A percentile compares a stretch with the other conserved stretches of the same genome.
Evolutionary conservation across 2,797 vertebrate species (phyloP).

Genomic region (Lacerta viridis): DNA sequence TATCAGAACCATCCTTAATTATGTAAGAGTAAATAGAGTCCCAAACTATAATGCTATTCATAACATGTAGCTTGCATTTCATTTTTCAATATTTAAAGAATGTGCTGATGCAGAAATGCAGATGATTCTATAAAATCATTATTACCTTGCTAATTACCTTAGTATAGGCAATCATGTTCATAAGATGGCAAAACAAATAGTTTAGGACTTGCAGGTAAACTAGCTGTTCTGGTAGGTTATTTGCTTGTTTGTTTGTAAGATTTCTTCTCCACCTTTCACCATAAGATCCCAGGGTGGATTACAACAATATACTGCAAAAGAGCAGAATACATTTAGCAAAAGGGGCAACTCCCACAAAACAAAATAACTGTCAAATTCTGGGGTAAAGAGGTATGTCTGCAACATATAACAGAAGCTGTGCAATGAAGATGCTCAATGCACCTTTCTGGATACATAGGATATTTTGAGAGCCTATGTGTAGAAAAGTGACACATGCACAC

Average conservation of each 20-base stretch:
- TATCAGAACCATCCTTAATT: constrained; percentile 15
- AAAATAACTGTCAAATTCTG: too few species aligned
- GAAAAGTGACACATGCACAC: too few species aligned
- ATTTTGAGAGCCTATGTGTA: not conserved
- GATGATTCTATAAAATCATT: not conserved
- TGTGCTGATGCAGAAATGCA: not conserved
- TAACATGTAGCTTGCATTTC: not conserved
- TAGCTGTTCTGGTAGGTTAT: too few species aligned
- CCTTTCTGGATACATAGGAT: not conserved
- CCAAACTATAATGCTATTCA: not conserved
- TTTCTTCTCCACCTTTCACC: too few species aligned
- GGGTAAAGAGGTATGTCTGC: too few species aligned
- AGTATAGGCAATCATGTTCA: not conserved
- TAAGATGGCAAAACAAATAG: not conserved
- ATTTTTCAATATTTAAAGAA: not conserved
- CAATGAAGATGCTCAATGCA: too few species aligned
- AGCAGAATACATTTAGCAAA: too few species aligned
- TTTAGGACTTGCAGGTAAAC: not conserved
- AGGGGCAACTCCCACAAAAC: too few species aligned
- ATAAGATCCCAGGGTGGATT: too few species aligned
- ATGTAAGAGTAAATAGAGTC: not conserved
- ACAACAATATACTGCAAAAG: too few species aligned
- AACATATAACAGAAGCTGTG: too few species aligned
- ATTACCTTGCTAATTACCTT: not conserved
- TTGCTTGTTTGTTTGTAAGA: too few species aligned